Evolutionary conservation across 2,888 invertebrate genomes (phyloP), one percentile per base, ranked within the genome.

Genomic region (Meteorus colon): DNA sequence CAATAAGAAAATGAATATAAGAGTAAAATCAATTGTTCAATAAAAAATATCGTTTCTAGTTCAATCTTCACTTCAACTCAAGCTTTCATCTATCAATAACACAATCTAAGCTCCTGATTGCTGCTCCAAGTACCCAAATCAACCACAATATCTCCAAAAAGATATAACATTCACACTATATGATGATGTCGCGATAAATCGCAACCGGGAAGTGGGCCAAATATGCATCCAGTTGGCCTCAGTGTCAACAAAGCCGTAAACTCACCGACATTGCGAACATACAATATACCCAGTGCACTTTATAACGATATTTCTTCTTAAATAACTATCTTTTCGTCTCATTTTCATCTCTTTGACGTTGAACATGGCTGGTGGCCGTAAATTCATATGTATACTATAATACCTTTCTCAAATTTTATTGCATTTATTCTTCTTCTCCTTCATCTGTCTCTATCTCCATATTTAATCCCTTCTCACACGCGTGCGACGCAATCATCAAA

Each of bases 241-340:
- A 69, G 78, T 80, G 80, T 81, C 80, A 81, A 75, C 81, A 75
- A 66, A 78, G 79, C 77, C 76, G 78, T 81, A 79, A 81, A 81
- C 76, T 78, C 78, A 24, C 55, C 55, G 19, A 55, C 55, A 55
- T 55, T 19, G 19, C 76, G 74, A 73, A 77, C 51, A 74, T 79
- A 65, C 75, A 48, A n/a, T n/a, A 48, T 24, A 19, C 55, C 4
- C 19, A 8, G 19, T 8, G 55, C 55, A 55, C 55, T 55, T 55
- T 55, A 55, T 55, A 55, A 55, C 55, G 55, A 55, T 55, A 55
- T 55, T 55, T 55, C 55, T 19, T 55, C 55, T 55, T 55, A 55
- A 55, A 55, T 55, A 48, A 55, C 34, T 34, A 45, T 66, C 31
- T 65, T 62, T 27, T 34, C 60, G 14, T 60, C 24, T 41, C 34